Evolutionary conservation across 2,113 vertebrate species (phyloP), one percentile per base, ranked within the genome.

Genomic region (Anguilla rostrata): DNA sequence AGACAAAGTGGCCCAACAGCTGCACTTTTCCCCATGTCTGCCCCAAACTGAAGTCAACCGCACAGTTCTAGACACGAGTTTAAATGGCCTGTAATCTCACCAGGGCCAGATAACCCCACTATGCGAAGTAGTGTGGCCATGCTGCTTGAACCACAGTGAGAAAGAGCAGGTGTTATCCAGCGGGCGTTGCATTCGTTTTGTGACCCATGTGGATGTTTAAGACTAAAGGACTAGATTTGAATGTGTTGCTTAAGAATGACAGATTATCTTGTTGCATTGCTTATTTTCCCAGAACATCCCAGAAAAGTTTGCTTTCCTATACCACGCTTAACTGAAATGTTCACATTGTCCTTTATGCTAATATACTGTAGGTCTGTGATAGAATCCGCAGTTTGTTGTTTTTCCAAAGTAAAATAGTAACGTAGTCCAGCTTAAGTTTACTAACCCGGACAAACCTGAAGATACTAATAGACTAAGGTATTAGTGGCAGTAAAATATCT

Each of bases 11-110:
- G 11, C 57, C 0, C 39, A 84, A n/a, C 83, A 84, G 83, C 83
- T 84, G 83, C 39, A 26, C 0, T 14, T 84, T 84, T 84, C 83
- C 83, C 60, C 83, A 84, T 20, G 71, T 75, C 26, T 75, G n/a
- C 71, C n/a, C 6, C 71, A n/a, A 71, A n/a, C 26, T 20, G n/a
- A 63, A 18, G 60, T 56, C 29, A 63, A 29, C 56, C 3, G 8
- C 5, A 18, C 57, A 16, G 18, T 71, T 26, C 26, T n/a, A 14
- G 26, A 12, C n/a, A 15, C 71, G 4, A 20, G 63, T 71, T 26
- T n/a, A 75, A 75, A 22, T 14, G n/a, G 71, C 71, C n/a, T 12
- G 29, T 12, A 75, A 75, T 75, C 71, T 75, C 71, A 29, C 71
- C 71, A 12, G 5, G 34, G 26, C 3, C 71, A 75, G 71, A 75